Conservation (phyloP, 2,797 vertebrate species). For the Sebastes taczanowskii region DNA sequence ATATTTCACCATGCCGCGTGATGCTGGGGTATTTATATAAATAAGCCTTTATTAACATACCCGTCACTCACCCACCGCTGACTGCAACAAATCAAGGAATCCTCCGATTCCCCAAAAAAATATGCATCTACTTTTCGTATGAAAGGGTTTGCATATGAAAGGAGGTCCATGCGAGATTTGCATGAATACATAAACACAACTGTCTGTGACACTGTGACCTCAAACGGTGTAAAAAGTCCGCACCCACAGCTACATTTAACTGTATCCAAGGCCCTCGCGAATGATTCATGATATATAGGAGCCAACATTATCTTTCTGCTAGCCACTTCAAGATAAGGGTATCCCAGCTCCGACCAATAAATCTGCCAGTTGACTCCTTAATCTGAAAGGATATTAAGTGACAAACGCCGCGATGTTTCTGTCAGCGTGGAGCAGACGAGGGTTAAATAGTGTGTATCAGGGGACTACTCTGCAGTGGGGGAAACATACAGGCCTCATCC, state of each 20-base stretch:
- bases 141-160: conserved; percentile 71
- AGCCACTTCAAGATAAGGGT: conserved; percentile 81
- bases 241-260: conserved; percentile 63
- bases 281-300: background rate
- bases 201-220: conserved; percentile 55
- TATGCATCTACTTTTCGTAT: conserved; percentile 4
- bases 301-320: conserved; percentile 66
- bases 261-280: conserved; percentile 15
- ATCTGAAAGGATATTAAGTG: conserved; percentile 91
- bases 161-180: conserved; percentile 67
- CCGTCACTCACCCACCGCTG: conserved; percentile 28
- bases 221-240: conserved; percentile 45
- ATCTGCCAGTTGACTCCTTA: conserved; percentile 85
- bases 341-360: conserved; percentile 75
- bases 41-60: conserved; percentile 56
- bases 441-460: conserved; percentile 88
- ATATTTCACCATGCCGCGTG: conserved; percentile 38
- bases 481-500: conserved; percentile 73
- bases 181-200: conserved; percentile 70
- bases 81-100: conserved; percentile 12
- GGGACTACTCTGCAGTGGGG: conserved; percentile 81
- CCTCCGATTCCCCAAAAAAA: conserved; percentile 24
- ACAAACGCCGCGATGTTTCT: conserved; percentile 83
- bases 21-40: conserved; percentile 54
- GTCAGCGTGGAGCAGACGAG: conserved; percentile 85